Percentiles rank a stretch among this genome's conserved stretches.
These are phyloP conservation scores for Oscheius sp. DNA, from an alignment of 2,888 invertebrate species.

Conservation along the genomic window DNA sequence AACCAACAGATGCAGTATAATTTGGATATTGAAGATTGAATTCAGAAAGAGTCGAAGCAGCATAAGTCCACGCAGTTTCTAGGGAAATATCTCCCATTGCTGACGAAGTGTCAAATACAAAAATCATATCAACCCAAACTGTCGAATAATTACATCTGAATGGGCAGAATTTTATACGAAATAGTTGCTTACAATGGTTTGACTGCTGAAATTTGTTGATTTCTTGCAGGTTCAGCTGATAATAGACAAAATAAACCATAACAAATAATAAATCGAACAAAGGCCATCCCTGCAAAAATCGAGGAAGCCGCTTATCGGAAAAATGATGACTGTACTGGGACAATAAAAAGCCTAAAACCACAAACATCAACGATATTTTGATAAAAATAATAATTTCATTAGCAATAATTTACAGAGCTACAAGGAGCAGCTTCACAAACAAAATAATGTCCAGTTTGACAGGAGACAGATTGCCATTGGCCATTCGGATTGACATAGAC, in stretches of 20 bases:
- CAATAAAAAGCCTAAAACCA: too few species aligned
- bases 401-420: constrained; percentile 11
- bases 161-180: too few species aligned
- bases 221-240: too few species aligned
- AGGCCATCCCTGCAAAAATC: too few species aligned
- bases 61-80: too few species aligned
- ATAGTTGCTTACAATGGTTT: too few species aligned
- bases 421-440: constrained; percentile 8
- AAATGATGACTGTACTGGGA: too few species aligned
- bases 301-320: too few species aligned
- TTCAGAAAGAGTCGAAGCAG: background rate
- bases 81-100: background rate
- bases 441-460: constrained; percentile 14
- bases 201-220: too few species aligned
- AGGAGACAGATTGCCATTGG: constrained; percentile 8
- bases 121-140: constrained; percentile 13
- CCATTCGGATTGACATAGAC: background rate
- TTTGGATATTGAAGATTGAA: constrained; percentile 1
- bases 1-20: background rate
- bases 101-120: constrained; percentile 5
- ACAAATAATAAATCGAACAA: too few species aligned
- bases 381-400: background rate
- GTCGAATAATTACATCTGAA: constrained; percentile 20
- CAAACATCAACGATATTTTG: too few species aligned
- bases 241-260: too few species aligned